phyloP scores from a whole-genome alignment of 2,888 invertebrate species.

The Epirrhoe tristata region DNA sequence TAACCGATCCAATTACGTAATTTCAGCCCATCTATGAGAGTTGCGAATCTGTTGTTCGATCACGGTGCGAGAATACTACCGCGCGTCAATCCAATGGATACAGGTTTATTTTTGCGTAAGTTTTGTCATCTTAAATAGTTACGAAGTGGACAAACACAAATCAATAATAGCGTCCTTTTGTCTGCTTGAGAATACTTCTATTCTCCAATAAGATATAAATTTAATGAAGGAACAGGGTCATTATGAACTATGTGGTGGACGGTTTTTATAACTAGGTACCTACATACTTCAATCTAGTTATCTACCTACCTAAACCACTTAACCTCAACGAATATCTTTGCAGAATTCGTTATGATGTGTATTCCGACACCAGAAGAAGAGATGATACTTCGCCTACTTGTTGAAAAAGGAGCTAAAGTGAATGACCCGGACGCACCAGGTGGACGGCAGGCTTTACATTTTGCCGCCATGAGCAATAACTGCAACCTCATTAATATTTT shows the following conservation, averaged over 20 bases:
- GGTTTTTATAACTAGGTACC: background rate
- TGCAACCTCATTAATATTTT: constrained; percentile 64
- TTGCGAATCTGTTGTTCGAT: constrained; percentile 68
- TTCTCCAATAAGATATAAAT: no score
- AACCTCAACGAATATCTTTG: constrained; percentile 14
- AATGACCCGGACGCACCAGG: constrained; percentile 71
- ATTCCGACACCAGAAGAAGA: constrained; percentile 65
- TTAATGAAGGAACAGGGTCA: no score
- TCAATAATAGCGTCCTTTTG: no score
- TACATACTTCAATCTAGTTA: background rate
- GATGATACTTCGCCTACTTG: constrained; percentile 65
- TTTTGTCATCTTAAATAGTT: constrained; percentile 9
- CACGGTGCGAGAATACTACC: constrained; percentile 66
- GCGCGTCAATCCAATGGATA: constrained; percentile 60
- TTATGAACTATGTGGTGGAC: no score
- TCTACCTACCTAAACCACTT: background rate
- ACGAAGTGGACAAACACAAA: no score
- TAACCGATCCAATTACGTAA: constrained; percentile 40
- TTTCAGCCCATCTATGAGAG: constrained; percentile 64
- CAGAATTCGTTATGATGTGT: constrained; percentile 78
- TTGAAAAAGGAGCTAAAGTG: constrained; percentile 65
- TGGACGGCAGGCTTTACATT: constrained; percentile 78
- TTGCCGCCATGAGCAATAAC: constrained; percentile 81
- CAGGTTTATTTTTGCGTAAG: constrained; percentile 75
- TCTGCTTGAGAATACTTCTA: no score